Conservation (phyloP, 1,140 invertebrate species). For the Caerostris extrusa region DNA sequence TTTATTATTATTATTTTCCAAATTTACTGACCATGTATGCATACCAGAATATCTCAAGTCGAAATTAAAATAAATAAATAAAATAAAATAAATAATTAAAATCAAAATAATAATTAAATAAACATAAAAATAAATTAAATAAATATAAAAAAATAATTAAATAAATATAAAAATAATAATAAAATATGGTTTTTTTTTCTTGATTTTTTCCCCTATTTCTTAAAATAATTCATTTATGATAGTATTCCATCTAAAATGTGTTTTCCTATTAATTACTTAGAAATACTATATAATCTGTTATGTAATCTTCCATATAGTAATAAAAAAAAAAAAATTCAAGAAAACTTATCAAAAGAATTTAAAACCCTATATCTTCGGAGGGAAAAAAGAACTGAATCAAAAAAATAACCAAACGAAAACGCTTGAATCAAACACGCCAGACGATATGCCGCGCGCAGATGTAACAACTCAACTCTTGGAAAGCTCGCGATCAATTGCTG, state of each 20-base stretch:
- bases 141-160: no score
- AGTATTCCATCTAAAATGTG: neutral
- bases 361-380: neutral
- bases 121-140: no score
- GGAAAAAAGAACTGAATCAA: neutral
- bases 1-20: no score
- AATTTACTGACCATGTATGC: no score
- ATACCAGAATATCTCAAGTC: no score
- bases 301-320: neutral
- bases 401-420: neutral
- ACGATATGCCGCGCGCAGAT: neutral
- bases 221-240: neutral
- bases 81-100: no score
- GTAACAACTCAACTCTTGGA: neutral
- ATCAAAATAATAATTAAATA: no score
- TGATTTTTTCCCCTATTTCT: no score
- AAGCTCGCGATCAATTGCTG: neutral
- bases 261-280: neutral
- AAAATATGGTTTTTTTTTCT: no score
- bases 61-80: no score
- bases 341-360: neutral
- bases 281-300: neutral
- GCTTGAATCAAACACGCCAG: neutral
- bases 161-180: no score
- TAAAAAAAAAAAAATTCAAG: neutral